These are phyloP conservation scores for Phrynocephalus versicolor DNA, from an alignment of 2,113 vertebrate genomes.

Conservation along the genomic window DNA sequence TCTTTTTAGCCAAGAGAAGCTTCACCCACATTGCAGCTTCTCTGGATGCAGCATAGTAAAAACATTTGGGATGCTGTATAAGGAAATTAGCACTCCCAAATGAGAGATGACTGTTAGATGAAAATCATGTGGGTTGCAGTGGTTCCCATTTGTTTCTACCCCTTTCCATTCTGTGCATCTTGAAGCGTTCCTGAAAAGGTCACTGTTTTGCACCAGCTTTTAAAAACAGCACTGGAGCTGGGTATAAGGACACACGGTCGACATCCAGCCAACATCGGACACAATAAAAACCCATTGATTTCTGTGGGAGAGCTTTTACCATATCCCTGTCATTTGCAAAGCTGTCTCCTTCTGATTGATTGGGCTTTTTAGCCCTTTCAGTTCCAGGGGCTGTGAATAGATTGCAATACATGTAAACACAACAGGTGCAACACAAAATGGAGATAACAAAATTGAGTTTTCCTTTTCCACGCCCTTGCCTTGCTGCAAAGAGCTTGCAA, in stretches of 20 bases:
- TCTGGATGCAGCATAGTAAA: neutral
- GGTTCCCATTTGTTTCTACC: neutral
- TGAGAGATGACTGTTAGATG: neutral
- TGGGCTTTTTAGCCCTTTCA: neutral
- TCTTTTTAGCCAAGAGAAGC: slow-evolving; percentile 3
- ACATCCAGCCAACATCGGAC: neutral
- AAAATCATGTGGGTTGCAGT: neutral
- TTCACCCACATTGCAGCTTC: slow-evolving; percentile 12
- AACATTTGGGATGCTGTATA: neutral
- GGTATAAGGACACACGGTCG: too few species aligned
- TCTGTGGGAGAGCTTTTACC: neutral
- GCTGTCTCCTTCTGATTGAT: too few species aligned
- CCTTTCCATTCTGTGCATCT: neutral
- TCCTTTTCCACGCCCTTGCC: neutral
- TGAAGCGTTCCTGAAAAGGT: neutral
- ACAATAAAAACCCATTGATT: neutral
- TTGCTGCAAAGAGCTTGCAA: neutral
- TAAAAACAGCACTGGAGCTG: neutral
- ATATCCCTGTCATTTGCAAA: too few species aligned
- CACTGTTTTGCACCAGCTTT: neutral
- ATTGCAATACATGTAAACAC: neutral
- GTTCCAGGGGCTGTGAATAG: neutral
- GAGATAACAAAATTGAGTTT: neutral
- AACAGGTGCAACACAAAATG: too few species aligned
- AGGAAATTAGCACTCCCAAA: neutral